Percentiles rank a stretch among this genome's conserved stretches.
These are phyloP conservation scores for Spinus pinus DNA, from an alignment of 2,797 vertebrate genomes.

Conservation along the genomic window DNA sequence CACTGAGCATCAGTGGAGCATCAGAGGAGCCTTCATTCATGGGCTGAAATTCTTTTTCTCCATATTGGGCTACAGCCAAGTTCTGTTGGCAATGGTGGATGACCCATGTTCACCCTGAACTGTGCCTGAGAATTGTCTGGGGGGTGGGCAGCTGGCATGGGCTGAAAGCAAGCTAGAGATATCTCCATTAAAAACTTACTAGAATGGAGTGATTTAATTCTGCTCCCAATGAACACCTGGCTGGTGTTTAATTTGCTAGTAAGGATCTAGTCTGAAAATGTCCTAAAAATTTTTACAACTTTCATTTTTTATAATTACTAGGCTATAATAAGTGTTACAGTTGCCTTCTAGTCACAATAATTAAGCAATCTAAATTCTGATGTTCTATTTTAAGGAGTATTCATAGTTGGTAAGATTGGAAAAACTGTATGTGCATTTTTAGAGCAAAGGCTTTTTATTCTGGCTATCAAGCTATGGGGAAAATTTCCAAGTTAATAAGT, in stretches of 20 bases:
- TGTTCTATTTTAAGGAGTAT: background rate
- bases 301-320: background rate
- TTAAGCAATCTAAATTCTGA: background rate
- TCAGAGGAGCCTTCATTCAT: background rate
- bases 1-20: background rate
- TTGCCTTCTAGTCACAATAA: background rate
- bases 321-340: background rate
- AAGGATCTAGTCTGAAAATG: background rate
- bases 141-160: background rate
- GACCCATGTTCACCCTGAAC: background rate
- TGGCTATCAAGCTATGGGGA: background rate
- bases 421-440: background rate
- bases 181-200: background rate
- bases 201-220: background rate
- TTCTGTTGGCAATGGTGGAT: background rate
- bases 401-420: background rate
- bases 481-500: background rate
- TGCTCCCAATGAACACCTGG: background rate
- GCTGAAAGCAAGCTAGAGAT: background rate
- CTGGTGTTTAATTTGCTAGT: background rate
- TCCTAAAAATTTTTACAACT: background rate
- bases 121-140: background rate
- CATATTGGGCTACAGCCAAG: background rate
- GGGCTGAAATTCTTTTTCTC: background rate
- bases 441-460: background rate